A percentile compares a stretch with the other conserved stretches of the same genome.
Conservation (phyloP, 2,113 vertebrate genomes). For the Hemiscyllium ocellatum region DNA sequence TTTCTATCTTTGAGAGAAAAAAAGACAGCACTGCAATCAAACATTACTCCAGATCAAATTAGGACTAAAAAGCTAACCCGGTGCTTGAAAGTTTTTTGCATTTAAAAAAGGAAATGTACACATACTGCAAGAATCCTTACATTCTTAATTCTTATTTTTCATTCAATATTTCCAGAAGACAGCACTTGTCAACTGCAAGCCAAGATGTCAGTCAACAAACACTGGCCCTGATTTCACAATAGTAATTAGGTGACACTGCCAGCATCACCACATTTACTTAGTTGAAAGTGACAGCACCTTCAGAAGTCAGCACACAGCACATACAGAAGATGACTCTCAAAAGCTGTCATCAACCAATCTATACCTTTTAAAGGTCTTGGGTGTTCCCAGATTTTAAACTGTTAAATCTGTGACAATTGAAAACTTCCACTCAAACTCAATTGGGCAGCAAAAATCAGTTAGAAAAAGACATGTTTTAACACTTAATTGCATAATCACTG, state of each 20-base stretch:
- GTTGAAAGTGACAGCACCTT: background rate
- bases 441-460: no score
- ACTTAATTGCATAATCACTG: background rate
- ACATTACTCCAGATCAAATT: background rate
- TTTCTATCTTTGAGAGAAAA: background rate
- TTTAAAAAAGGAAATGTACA: background rate
- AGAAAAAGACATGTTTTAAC: no score
- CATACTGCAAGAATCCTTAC: background rate
- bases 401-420: background rate
- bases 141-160: background rate
- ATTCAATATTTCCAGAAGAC: background rate
- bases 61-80: background rate
- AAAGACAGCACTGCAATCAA: background rate
- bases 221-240: background rate
- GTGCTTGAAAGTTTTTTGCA: background rate
- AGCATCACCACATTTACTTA: background rate
- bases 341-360: background rate
- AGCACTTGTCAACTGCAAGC: background rate
- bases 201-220: background rate
- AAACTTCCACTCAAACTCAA: background rate
- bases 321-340: background rate
- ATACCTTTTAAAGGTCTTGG: no score
- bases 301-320: no score
- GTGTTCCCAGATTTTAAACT: background rate
- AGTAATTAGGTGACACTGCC: background rate